Conservation (phyloP, 1,140 invertebrate species). For the Pseudomyrmex pallidus region DNA sequence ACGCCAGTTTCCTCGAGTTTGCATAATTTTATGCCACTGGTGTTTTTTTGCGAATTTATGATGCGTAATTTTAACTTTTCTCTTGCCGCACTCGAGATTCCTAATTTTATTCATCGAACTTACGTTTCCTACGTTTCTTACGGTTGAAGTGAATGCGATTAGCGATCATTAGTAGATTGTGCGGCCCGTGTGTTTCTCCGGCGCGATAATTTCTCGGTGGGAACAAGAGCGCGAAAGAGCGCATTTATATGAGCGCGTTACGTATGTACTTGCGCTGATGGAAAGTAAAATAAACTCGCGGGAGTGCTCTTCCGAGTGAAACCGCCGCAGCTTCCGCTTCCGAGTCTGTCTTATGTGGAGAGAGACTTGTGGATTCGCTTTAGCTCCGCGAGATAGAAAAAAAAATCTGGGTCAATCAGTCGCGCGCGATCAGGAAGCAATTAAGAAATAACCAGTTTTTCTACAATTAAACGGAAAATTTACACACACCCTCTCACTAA, state of each 20-base stretch:
- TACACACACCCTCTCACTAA: neutral
- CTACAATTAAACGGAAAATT: conserved; percentile 40
- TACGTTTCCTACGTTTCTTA: no score
- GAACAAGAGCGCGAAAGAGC: conserved; percentile 20
- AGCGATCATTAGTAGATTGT: neutral
- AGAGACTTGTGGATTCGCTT: neutral
- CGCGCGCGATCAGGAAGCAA: conserved; percentile 54
- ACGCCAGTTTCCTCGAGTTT: neutral
- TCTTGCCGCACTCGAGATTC: neutral
- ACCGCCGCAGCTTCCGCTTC: conserved; percentile 47
- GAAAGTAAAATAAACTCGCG: conserved; percentile 54
- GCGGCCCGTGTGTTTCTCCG: neutral
- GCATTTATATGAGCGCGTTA: conserved; percentile 25
- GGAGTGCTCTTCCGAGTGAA: conserved; percentile 38
- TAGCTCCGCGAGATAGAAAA: neutral
- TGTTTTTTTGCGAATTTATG: neutral
- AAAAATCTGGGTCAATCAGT: conserved; percentile 49
- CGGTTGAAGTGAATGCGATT: conserved; percentile 16
- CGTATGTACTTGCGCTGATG: conserved; percentile 28
- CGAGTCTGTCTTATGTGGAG: conserved; percentile 17
- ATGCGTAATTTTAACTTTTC: neutral
- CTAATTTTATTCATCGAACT: neutral
- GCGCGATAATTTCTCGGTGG: conserved; percentile 17
- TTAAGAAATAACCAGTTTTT: conserved; percentile 35
- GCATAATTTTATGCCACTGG: neutral